Percentiles rank a stretch among this genome's conserved stretches.
These are phyloP conservation scores for Hippotragus niger DNA, from an alignment of 2,113 vertebrate species.

Conservation along the genomic window DNA sequence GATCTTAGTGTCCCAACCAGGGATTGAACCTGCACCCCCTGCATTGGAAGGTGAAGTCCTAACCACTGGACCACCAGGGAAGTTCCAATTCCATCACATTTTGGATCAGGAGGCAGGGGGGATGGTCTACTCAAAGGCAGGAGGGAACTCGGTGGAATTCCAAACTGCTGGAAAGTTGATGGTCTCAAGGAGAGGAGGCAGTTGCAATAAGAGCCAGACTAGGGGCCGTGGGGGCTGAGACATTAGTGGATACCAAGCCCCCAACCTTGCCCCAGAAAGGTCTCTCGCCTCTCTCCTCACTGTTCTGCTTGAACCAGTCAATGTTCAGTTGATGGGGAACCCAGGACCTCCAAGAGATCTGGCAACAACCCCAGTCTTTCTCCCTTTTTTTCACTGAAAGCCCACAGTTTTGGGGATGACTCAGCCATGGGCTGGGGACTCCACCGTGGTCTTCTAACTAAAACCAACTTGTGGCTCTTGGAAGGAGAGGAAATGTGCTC, in stretches of 20 bases:
- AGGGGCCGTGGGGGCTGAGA: not conserved
- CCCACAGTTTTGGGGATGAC: not conserved
- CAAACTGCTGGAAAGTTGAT: not conserved
- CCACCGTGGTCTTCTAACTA: not conserved
- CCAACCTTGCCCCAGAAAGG: too few species aligned
- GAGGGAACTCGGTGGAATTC: not conserved
- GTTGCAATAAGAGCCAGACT: not conserved
- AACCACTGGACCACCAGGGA: not conserved
- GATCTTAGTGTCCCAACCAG: not conserved
- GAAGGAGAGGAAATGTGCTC: not conserved
- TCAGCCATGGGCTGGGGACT: not conserved
- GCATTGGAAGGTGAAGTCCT: not conserved
- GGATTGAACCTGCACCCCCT: not conserved
- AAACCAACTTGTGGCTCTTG: not conserved
- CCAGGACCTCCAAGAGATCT: not conserved
- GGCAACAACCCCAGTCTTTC: not conserved
- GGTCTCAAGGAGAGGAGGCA: not conserved
- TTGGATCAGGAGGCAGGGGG: not conserved
- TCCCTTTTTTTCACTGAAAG: not conserved
- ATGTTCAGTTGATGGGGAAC: not conserved
- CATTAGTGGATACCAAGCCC: not conserved
- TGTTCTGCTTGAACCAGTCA: not conserved
- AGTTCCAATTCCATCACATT: not conserved
- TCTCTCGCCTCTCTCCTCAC: not conserved
- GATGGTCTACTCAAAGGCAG: not conserved